These are phyloP conservation scores for Antedon mediterranea DNA, from an alignment of 53 echinoderm and acorn worm genomes.

Conservation along the genomic window DNA sequence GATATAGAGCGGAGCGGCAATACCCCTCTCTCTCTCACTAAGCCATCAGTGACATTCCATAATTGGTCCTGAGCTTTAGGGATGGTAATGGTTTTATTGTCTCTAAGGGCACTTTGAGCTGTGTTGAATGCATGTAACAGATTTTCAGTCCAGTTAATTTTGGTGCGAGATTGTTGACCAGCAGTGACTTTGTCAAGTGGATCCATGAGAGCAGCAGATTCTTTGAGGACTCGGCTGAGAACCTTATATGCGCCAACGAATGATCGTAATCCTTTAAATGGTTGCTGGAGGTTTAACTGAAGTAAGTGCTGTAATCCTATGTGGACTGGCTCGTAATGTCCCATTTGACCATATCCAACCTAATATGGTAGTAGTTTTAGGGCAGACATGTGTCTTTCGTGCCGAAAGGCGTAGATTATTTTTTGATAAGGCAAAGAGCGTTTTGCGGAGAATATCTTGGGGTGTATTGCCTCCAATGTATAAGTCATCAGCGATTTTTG, in stretches of 20 bases:
- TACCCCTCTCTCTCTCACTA: not conserved
- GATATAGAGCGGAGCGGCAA: constrained; percentile 1
- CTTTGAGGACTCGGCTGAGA: not conserved
- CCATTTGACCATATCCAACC: constrained; percentile 6
- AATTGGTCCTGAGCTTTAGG: not conserved
- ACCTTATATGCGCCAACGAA: constrained; percentile 1
- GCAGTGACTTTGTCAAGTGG: not conserved
- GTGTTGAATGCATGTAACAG: not conserved
- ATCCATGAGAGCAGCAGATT: not conserved
- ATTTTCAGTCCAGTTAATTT: constrained; percentile 2
- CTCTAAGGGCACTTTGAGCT: not conserved
- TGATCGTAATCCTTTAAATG: not conserved
- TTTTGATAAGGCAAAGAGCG: not conserved
- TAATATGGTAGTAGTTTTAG: not conserved
- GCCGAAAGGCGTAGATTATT: constrained; percentile 3
- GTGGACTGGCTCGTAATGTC: not conserved
- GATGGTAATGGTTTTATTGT: constrained; percentile 2
- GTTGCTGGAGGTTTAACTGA: not conserved
- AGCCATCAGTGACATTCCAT: constrained; percentile 8
- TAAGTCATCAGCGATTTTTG: too few species aligned
- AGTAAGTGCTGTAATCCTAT: not conserved
- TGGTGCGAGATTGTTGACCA: not conserved
- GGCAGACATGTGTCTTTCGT: not conserved
- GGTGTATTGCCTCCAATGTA: too few species aligned
- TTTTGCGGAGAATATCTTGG: constrained; percentile 1